Base-by-base conservation (phyloP, 2,888 invertebrate species). In the Bembecia ichneumoniformis region DNA sequence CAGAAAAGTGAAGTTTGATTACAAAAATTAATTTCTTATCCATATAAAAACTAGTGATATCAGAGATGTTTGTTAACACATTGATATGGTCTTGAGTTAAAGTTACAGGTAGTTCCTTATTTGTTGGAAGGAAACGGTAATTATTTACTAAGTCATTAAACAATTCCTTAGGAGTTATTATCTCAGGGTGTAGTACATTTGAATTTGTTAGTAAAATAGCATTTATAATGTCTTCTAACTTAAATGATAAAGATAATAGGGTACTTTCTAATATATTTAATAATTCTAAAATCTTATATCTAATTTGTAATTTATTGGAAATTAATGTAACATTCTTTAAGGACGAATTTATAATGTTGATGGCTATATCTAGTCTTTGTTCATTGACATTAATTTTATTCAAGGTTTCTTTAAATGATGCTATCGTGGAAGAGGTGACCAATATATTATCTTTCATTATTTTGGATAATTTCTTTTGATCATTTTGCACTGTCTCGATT, bases 141-240 rank as follows among this genome's bases (percentile, higher is more conserved):
- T 54, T 57, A 50, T 58, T 50, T 14, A 51, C 51, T 44, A 60
- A 53, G 15, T 62, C 59, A 28, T 35, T n/a, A 13, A 52, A 56
- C 10, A 63, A 28, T 16, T 58, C 53, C 9, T n/a, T 47, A 0
- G 58, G 63, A 2, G 58, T 49, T 44, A 62, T 45, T n/a, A 62
- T 47, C 1, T 57, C 36, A 7, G 63, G 63, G 35, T 62, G 57
- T 5, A 63, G 35, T 4, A 50, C 53, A 45, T 59, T 57, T n/a
- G n/a, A n/a, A 45, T 35, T 47, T 17, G 14, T 45, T 59, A 46
- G 52, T 54, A 59, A 14, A 3, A 59, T 51, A 10, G 58, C 46
- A 46, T 57, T 57, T 2, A 43, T 52, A 17, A 50, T 52, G 43
- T 57, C 57, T 49, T 55, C 49, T 3, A 58, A 10, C 35, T 55